A percentile compares a stretch with the other conserved stretches of the same genome.
Evolutionary conservation across 2,113 vertebrate species (phyloP).

Genomic region (Fulmarus glacialis): DNA sequence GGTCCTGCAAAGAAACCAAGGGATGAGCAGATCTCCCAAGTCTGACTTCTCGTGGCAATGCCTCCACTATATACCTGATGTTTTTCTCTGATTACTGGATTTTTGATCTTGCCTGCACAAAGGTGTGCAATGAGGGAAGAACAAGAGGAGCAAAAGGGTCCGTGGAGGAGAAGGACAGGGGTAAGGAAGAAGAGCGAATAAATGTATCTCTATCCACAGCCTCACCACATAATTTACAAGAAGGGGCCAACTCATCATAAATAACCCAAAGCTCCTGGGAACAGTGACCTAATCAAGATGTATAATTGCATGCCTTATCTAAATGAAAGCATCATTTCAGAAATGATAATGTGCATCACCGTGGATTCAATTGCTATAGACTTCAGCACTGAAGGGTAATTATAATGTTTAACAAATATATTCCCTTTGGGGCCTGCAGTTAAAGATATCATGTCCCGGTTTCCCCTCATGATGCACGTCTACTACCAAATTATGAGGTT

Average conservation of each 20-base stretch:
- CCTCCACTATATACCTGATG: rapidly evolving
- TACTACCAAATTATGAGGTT: background rate
- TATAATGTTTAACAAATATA: constrained; percentile 84
- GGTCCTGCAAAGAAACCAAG: background rate
- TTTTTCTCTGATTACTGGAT: background rate
- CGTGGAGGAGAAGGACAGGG: background rate
- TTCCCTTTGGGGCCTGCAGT: constrained; percentile 75
- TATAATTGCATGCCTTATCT: constrained; percentile 82
- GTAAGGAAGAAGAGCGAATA: background rate
- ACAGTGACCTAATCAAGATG: constrained; percentile 83
- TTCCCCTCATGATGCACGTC: constrained; percentile 11
- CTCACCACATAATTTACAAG: constrained; percentile 40
- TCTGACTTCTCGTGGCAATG: background rate
- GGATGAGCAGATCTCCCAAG: background rate
- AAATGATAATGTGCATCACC: constrained; percentile 75
- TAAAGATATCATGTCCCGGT: constrained; percentile 65
- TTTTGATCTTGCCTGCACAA: background rate
- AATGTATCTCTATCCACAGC: background rate
- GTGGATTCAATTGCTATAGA: constrained; percentile 71
- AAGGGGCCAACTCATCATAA: constrained; percentile 65
- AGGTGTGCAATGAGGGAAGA: background rate
- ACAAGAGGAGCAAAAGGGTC: background rate
- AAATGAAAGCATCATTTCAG: constrained; percentile 82
- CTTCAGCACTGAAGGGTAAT: constrained; percentile 80
- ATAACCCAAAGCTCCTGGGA: constrained; percentile 70